Evolutionary conservation across 2,113 vertebrate genomes (phyloP), one percentile per base, ranked within the genome.

Genomic region (Petromus typicus): DNA sequence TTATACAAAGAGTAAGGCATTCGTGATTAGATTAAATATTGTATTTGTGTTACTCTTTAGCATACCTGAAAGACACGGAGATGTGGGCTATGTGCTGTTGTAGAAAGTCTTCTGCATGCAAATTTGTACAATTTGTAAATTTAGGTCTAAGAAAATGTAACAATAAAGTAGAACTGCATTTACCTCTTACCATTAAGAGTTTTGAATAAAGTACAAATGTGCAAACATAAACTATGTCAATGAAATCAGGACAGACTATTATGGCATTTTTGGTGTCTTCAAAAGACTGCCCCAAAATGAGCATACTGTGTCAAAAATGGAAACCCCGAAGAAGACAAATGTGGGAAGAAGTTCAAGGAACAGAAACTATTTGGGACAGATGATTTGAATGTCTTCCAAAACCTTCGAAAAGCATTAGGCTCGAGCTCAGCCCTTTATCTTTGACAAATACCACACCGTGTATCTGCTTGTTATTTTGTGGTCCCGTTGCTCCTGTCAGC

Each of bases 391-490:
- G 85, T 92, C 92, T 95, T 87, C 84, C 88, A 66, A 84, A 96
- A 71, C 79, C 95, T 89, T 94, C 8, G 0, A 93, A 71, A 89
- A 97, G 67, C 91, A 86, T 94, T 93, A 95, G 81, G 91, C 94
- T 91, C 91, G 94, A 81, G 64, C 96, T 94, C 80, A 95, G 94
- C 43, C 89, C 93, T 96, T 97, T 96, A 90, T 97, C 97, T 98
- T 61, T 96, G 97, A 97, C 91, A 97, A 95, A 97, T 97, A 94
- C 96, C 94, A 95, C 71, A 80, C 84, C 2, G 18, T 45, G 87
- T 90, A 97, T 95, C 96, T 95, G 94, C 95, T 96, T 96, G 93
- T 97, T 97, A 93, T 97, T 96, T 93, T 11, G 84, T 96, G 57
- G 85, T 88, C 95, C 95, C 94, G 76, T 95, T 69, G 84, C 86